phyloP scores from a whole-genome alignment of 2,113 vertebrate genomes.

The Eurypyga helias region DNA sequence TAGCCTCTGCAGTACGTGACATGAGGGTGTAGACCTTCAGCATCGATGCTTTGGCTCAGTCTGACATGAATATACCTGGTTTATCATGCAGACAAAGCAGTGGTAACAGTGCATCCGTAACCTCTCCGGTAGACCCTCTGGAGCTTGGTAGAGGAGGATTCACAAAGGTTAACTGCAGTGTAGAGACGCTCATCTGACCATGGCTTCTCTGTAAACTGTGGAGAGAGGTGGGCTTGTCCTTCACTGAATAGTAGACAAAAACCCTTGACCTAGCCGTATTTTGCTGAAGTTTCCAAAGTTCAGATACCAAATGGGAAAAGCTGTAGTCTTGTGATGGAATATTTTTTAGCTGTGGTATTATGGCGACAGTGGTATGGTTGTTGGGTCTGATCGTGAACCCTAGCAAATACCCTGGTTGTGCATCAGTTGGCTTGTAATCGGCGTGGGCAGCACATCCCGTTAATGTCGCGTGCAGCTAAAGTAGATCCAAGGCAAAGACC shows the following conservation, averaged over 20 bases:
- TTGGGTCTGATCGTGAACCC: not conserved
- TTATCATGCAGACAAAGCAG: not conserved
- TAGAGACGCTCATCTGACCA: not conserved
- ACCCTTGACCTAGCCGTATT: not conserved
- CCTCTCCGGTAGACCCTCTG: not conserved
- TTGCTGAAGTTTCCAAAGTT: not conserved
- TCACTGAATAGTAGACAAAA: not conserved
- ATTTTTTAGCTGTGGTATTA: not conserved
- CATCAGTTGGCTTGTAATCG: rapidly evolving
- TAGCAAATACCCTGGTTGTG: no score
- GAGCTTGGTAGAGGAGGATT: not conserved
- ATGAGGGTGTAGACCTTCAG: not conserved
- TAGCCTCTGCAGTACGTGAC: not conserved
- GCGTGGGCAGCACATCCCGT: not conserved
- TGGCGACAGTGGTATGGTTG: not conserved
- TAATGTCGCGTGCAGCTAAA: rapidly evolving
- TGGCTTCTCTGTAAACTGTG: not conserved
- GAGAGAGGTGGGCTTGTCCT: not conserved
- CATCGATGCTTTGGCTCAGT: not conserved
- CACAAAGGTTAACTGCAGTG: rapidly evolving
- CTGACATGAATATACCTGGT: not conserved
- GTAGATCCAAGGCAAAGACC: rapidly evolving
- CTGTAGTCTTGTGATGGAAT: not conserved
- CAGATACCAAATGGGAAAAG: not conserved
- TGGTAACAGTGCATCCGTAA: rapidly evolving